Base-by-base conservation (phyloP, 2,888 invertebrate genomes). In the Hirtodrosophila trivittata region DNA sequence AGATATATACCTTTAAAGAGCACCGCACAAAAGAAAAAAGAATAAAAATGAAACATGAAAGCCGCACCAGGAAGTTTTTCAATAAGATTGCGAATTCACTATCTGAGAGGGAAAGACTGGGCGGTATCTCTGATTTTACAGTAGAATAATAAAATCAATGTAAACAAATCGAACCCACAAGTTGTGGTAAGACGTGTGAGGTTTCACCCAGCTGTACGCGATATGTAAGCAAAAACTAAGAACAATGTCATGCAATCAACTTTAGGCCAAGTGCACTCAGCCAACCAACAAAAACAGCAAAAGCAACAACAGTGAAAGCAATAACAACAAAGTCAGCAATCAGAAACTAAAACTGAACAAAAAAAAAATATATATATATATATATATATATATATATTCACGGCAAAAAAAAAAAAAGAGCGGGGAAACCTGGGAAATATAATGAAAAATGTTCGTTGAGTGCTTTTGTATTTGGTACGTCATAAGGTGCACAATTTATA, bases 221-320 rank as follows among this genome's bases (percentile, higher is more conserved):
- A 68, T 50, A 60, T 66, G 56, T 73, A 68, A 66, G 68, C 51
- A 60, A 68, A 70, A 81, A 81, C 82, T 84, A 77, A 84, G 85
- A 78, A 78, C 78, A 84, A 78, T 78, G 78, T 81, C 78, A 84
- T 78, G 78, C 78, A 78, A 78, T 78, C 78, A 78, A 84, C 78
- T 78, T 78, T 84, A 66, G 84, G 81, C 78, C 75, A 84, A 81
- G 77, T 81, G 81, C 78, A 73, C 52, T 70, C 67, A 65, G 43
- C 42, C 68, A 62, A 45, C 51, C 55, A 63, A 51, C 51, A 62
- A 37, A 56, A 65, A 28, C 62, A n/a, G n/a, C n/a, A n/a, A n/a
- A n/a, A n/a, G n/a, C n/a, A n/a, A n/a, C n/a, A n/a, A n/a, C n/a
- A n/a, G n/a, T n/a, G n/a, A n/a, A n/a, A n/a, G 26, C 33, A 51